These are phyloP conservation scores for Rhabditoides inermis DNA, from an alignment of 2,888 invertebrate genomes.

Conservation along the genomic window DNA sequence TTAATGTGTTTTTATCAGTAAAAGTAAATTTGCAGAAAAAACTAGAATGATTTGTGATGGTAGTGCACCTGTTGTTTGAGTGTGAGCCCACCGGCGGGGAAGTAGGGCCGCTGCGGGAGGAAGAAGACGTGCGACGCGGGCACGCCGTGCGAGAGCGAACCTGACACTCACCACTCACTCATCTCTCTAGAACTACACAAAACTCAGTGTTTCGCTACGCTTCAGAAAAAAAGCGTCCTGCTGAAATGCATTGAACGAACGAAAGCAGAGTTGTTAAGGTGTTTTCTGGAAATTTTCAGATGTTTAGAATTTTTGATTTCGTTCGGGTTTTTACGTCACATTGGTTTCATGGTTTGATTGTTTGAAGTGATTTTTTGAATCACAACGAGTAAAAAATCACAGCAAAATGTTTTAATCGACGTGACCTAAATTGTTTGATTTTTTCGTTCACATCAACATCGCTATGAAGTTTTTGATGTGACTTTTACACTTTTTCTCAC, in stretches of 20 bases:
- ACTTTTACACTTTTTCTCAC: no score
- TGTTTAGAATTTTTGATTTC: background rate
- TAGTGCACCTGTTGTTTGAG: constrained; percentile 55
- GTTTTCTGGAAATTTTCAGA: background rate
- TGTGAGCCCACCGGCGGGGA: constrained; percentile 56
- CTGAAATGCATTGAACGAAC: background rate
- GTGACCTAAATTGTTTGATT: no score
- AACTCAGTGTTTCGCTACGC: background rate
- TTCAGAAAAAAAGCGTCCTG: background rate
- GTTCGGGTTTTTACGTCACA: no score
- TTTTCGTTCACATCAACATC: no score
- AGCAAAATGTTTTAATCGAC: no score
- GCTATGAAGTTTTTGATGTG: no score
- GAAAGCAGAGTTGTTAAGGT: background rate
- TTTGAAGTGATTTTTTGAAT: no score
- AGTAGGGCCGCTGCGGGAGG: constrained; percentile 59
- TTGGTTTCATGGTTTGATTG: no score
- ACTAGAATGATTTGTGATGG: no score
- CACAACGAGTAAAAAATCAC: no score
- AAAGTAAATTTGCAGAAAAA: no score
- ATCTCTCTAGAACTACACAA: background rate
- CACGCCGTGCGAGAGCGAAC: constrained; percentile 10
- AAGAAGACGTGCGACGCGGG: constrained; percentile 52
- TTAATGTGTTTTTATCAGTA: no score
- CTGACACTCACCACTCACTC: constrained; percentile 1